Percentiles rank a stretch among this genome's conserved stretches.
These are phyloP conservation scores for Darevskia mixta DNA, from an alignment of 2,797 vertebrate genomes.

Conservation along the genomic window DNA sequence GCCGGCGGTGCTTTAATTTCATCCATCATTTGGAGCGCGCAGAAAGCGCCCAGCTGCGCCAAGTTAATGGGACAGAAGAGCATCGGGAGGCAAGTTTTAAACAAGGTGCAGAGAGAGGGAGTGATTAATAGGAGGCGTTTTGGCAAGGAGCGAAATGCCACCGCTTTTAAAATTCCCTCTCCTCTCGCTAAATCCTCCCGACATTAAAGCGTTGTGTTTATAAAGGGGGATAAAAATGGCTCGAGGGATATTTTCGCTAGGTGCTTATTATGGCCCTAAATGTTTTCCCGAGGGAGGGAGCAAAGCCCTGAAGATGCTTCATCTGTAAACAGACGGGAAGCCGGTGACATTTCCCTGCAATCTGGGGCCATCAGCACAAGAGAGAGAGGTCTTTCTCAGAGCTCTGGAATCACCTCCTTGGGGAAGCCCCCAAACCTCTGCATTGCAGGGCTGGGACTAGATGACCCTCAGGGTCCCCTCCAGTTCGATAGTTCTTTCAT, in stretches of 20 bases:
- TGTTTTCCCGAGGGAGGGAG: neutral
- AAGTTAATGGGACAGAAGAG: neutral
- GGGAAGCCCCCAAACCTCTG: too few relatives aligned
- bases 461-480: too few relatives aligned
- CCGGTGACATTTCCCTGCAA: too few relatives aligned
- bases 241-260: too few relatives aligned
- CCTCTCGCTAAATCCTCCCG: neutral
- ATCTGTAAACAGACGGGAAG: too few relatives aligned
- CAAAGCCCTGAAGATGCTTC: too few relatives aligned
- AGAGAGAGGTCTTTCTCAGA: too few relatives aligned
- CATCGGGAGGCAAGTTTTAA: neutral
- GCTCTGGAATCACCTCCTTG: too few relatives aligned
- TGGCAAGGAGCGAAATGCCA: neutral
- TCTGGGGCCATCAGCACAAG: too few relatives aligned
- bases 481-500: too few relatives aligned
- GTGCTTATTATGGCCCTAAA: neutral
- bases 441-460: too few relatives aligned
- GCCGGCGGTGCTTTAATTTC: constrained; percentile 23
- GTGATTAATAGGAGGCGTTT: neutral
- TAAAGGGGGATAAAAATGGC: neutral
- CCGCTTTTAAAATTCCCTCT: neutral
- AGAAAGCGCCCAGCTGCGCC: neutral
- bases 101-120: neutral
- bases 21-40: neutral
- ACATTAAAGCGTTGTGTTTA: neutral